Evolutionary conservation across 2,888 invertebrate species (phyloP).

Genomic region (Amphipoea oculea): DNA sequence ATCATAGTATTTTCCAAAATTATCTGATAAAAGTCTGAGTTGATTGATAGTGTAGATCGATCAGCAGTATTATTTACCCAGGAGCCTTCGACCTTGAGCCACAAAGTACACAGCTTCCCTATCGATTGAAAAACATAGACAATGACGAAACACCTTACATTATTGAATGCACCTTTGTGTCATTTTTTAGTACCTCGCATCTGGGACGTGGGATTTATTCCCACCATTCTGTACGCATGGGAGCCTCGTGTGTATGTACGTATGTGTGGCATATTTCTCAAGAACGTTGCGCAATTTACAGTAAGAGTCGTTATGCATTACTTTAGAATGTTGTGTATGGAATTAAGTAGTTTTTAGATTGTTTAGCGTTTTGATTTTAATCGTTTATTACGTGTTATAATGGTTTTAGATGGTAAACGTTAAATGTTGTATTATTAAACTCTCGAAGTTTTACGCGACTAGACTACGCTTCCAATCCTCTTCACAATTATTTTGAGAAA

Average conservation of each 20-base stretch:
- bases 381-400: conserved; percentile 23
- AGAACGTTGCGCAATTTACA: conserved; percentile 61
- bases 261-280: conserved; percentile 64
- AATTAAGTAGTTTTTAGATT: conserved; percentile 28
- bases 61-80: neutral
- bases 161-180: conserved; percentile 63
- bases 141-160: conserved; percentile 68
- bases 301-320: conserved; percentile 62
- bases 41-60: neutral
- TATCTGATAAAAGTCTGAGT: too few relatives aligned
- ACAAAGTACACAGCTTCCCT: conserved; percentile 1
- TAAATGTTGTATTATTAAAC: neutral
- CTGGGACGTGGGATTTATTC: conserved; percentile 80
- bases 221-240: conserved; percentile 72
- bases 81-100: conserved; percentile 23
- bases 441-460: neutral
- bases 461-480: neutral
- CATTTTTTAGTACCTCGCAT: conserved; percentile 63
- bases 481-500: neutral
- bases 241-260: conserved; percentile 55
- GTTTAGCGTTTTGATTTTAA: conserved; percentile 36
- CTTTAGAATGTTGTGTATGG: conserved; percentile 59
- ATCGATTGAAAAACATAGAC: conserved; percentile 32
- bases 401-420: neutral
- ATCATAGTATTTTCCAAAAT: too few relatives aligned